A percentile compares a stretch with the other conserved stretches of the same genome.
These are phyloP conservation scores for Spicauda simplicius DNA, from an alignment of 2,888 invertebrate genomes.

Conservation along the genomic window DNA sequence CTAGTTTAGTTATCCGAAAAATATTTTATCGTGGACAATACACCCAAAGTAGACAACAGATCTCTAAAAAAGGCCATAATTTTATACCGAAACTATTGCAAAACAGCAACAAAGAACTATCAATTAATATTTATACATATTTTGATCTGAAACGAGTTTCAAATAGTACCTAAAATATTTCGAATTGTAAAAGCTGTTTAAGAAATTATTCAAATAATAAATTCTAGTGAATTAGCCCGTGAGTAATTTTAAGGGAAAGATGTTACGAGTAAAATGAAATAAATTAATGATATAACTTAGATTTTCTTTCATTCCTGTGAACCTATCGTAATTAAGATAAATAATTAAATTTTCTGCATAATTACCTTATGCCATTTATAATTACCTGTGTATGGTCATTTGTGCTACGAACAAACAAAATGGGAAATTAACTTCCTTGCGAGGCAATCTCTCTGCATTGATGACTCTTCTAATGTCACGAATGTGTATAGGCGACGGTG, in stretches of 20 bases:
- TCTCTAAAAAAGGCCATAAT: background rate
- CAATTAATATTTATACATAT: background rate
- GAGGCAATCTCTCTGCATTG: no score
- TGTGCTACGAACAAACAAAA: no score
- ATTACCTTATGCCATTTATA: no score
- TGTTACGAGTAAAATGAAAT: constrained; percentile 83
- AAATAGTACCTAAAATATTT: constrained; percentile 65
- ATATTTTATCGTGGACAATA: background rate
- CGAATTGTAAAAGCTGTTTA: constrained; percentile 75
- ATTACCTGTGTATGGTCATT: no score
- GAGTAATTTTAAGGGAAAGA: constrained; percentile 78
- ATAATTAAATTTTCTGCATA: no score
- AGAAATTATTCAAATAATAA: constrained; percentile 80
- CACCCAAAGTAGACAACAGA: background rate
- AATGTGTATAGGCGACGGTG: no score
- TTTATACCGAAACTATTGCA: background rate
- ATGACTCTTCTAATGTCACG: no score
- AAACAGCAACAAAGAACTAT: background rate
- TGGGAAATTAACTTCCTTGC: no score
- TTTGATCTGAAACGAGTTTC: constrained; percentile 69
- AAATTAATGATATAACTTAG: constrained; percentile 65
- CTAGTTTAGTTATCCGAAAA: no score
- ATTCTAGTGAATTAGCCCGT: constrained; percentile 80
- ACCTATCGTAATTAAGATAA: background rate
- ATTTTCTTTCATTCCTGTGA: constrained; percentile 18